These are phyloP conservation scores for Bicyclus anynana DNA, from an alignment of 1,140 invertebrate species.

Conservation along the genomic window DNA sequence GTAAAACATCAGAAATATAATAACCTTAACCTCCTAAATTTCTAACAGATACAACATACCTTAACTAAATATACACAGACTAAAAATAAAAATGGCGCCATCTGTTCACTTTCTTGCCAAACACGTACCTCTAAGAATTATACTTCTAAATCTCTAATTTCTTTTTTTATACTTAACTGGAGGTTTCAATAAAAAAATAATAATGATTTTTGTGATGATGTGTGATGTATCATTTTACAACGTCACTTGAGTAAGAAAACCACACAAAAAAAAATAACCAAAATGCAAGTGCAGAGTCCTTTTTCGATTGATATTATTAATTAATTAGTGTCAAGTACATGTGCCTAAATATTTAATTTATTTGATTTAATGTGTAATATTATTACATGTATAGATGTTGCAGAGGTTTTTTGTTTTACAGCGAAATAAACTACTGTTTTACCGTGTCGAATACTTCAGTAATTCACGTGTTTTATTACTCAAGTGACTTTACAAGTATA, in stretches of 20 bases:
- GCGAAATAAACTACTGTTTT: no score
- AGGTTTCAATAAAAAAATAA: background rate
- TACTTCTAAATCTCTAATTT: background rate
- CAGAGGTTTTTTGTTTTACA: no score
- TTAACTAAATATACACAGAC: no score
- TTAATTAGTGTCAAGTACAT: no score
- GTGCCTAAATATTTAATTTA: no score
- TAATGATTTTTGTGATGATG: background rate
- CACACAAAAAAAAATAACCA: background rate
- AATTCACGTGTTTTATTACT: background rate
- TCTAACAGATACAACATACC: background rate
- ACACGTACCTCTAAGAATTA: background rate
- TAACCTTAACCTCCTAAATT: background rate
- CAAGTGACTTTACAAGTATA: background rate
- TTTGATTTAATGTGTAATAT: no score
- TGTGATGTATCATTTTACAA: background rate
- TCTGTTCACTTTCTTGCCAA: background rate
- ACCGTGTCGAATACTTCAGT: no score
- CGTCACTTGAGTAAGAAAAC: background rate
- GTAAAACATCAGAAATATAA: background rate
- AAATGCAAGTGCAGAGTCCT: no score
- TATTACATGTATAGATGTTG: no score
- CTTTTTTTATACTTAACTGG: background rate
- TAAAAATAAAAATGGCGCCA: conserved; percentile 1
- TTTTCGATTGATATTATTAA: no score